These are phyloP conservation scores for Tinea pellionella DNA, from an alignment of 2,888 invertebrate species.

Conservation along the genomic window DNA sequence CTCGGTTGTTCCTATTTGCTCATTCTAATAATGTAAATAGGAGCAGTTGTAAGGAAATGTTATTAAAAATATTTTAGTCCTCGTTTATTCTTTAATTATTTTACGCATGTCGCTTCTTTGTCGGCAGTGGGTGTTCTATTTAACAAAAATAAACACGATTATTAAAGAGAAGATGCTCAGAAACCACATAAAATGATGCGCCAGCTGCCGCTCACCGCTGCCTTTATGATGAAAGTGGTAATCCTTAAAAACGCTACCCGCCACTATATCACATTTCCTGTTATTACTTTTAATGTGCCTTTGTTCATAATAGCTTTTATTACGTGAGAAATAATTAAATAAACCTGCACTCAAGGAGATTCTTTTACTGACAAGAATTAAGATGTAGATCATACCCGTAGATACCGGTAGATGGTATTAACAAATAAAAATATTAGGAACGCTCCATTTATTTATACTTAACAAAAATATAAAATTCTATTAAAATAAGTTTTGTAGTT, in stretches of 20 bases:
- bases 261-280: constrained; percentile 64
- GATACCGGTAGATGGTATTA: no score
- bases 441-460: no score
- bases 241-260: constrained; percentile 39
- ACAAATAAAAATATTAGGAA: no score
- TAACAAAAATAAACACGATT: constrained; percentile 60
- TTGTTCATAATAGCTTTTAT: constrained; percentile 50
- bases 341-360: neutral
- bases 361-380: neutral
- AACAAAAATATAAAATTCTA: neutral
- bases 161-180: constrained; percentile 55
- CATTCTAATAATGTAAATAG: constrained; percentile 22
- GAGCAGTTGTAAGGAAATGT: constrained; percentile 14
- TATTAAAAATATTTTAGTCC: constrained; percentile 13
- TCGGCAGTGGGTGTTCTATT: constrained; percentile 50
- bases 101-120: constrained; percentile 20
- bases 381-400: no score
- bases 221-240: constrained; percentile 60
- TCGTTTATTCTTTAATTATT: neutral
- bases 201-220: constrained; percentile 59
- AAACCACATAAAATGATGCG: constrained; percentile 62
- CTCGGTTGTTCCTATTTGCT: constrained; percentile 28
- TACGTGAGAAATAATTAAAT: constrained; percentile 23
- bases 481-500: neutral
- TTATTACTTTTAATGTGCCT: constrained; percentile 65